These are phyloP conservation scores for Triplophysa siluroides DNA, from an alignment of 2,113 vertebrate genomes.

Conservation along the genomic window DNA sequence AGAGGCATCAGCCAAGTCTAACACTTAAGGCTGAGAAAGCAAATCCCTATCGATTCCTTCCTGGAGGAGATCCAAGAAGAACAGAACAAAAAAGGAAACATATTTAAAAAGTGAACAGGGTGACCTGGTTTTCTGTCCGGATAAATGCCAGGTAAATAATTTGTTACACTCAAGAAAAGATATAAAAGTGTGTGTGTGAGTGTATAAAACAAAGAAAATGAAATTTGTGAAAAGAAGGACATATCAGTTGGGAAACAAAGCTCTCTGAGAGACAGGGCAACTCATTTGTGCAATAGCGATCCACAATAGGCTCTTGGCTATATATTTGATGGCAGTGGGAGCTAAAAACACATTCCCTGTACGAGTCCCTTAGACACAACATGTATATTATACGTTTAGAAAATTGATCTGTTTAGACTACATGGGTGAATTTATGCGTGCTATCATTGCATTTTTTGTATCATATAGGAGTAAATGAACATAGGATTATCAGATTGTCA, in stretches of 20 bases:
- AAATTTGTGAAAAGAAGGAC: too few relatives aligned
- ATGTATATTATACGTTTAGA: neutral
- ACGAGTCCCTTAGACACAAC: neutral
- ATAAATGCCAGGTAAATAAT: neutral
- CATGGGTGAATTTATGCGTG: neutral
- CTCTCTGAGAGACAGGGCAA: too few relatives aligned
- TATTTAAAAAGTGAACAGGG: neutral
- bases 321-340: neutral
- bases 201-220: too few relatives aligned
- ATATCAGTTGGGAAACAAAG: too few relatives aligned
- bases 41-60: constrained; percentile 42
- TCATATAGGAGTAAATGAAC: too few relatives aligned
- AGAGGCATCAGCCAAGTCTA: constrained; percentile 18
- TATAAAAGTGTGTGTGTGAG: too few relatives aligned
- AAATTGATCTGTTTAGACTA: constrained; percentile 5
- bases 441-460: neutral
- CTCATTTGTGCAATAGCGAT: neutral
- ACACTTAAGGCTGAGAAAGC: constrained; percentile 17
- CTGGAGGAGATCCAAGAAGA: constrained; percentile 38
- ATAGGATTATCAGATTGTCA: neutral
- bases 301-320: constrained; percentile 4
- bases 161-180: too few relatives aligned
- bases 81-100: constrained; percentile 2
- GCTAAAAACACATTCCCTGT: neutral
- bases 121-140: neutral